Evolutionary conservation across 2,797 vertebrate genomes (phyloP).

Genomic region (Chiroxiphia lanceolata): DNA sequence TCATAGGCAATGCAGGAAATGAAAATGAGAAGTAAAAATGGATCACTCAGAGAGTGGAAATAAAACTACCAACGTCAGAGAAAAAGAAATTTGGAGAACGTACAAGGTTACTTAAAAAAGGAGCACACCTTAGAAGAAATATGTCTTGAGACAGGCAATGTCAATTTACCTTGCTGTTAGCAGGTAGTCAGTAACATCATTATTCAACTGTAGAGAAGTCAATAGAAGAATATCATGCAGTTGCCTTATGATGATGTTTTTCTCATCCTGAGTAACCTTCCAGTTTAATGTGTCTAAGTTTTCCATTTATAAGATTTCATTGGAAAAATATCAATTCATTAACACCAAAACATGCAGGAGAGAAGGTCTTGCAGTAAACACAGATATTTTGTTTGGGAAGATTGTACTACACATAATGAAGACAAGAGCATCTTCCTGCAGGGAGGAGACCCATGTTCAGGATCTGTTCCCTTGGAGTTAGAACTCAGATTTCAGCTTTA

Average conservation of each 20-base stretch:
- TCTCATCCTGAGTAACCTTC: neutral
- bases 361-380: neutral
- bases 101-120: neutral
- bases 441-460: neutral
- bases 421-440: neutral
- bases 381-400: neutral
- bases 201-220: neutral
- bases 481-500: conserved; percentile 16
- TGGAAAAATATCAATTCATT: neutral
- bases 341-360: neutral
- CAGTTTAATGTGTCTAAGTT: neutral
- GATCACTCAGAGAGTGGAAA: neutral
- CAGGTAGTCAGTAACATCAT: neutral
- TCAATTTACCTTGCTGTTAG: neutral
- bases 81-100: neutral
- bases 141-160: neutral
- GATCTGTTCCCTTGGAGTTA: neutral
- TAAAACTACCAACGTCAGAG: neutral
- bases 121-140: neutral
- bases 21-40: neutral
- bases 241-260: neutral
- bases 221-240: neutral
- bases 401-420: neutral
- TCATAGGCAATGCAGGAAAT: neutral
- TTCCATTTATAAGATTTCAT: neutral